Evolutionary conservation across 2,113 vertebrate species (phyloP).

Genomic region (Oreamnos americanus): DNA sequence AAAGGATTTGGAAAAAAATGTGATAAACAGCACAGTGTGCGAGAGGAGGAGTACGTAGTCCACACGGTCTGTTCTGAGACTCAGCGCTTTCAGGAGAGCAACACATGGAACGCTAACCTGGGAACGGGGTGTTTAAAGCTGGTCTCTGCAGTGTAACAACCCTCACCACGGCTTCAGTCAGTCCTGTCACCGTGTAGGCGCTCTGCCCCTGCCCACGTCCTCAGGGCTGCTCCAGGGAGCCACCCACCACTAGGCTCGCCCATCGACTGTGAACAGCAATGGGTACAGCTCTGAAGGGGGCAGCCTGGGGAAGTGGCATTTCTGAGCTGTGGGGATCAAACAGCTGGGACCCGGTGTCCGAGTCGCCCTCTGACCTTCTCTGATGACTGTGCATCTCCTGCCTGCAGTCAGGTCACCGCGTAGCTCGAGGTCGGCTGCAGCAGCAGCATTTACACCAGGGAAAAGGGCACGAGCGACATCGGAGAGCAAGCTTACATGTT

Average conservation of each 20-base stretch:
- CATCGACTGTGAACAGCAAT: accelerated
- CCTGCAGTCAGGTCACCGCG: neutral
- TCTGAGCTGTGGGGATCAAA: neutral
- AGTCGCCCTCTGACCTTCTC: neutral
- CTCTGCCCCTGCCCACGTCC: accelerated
- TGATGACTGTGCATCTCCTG: neutral
- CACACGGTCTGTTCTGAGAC: neutral
- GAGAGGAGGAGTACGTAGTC: neutral
- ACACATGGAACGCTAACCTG: accelerated
- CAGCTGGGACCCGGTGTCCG: accelerated
- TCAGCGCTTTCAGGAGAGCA: neutral
- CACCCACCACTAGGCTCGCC: neutral
- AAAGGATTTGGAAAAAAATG: neutral
- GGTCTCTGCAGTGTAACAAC: neutral
- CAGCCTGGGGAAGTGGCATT: too few relatives aligned
- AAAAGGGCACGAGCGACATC: neutral
- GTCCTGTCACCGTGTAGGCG: neutral
- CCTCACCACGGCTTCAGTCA: neutral
- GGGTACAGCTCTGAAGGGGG: neutral
- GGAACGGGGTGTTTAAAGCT: neutral
- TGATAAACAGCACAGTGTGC: accelerated
- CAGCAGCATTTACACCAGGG: neutral
- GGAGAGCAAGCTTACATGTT: neutral
- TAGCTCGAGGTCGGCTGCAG: neutral
- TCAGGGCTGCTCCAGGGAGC: neutral